A percentile compares a stretch with the other conserved stretches of the same genome.
These are phyloP conservation scores for Artibeus jamaicensis DNA, from an alignment of 2,797 vertebrate genomes.

Conservation along the genomic window DNA sequence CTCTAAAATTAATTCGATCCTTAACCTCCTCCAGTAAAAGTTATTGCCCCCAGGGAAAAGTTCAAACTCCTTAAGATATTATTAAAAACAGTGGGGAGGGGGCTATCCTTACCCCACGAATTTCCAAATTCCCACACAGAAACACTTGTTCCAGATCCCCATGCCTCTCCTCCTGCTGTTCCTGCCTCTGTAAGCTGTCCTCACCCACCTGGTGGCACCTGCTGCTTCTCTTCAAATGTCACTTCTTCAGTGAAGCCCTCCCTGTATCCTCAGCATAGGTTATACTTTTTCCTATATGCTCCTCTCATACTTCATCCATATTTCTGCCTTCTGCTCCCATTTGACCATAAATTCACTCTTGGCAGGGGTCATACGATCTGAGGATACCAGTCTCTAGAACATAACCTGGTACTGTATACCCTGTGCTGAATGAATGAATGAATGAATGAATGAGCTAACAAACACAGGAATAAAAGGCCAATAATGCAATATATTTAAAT, in stretches of 20 bases:
- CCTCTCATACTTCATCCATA: not conserved
- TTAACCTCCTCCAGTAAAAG: not conserved
- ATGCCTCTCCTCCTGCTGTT: not conserved
- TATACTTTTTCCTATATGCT: not conserved
- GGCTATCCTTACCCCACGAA: not conserved
- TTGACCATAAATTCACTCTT: not conserved
- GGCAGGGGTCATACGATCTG: not conserved
- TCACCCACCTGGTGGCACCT: not conserved
- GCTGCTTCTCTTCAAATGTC: not conserved
- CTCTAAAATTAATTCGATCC: not conserved
- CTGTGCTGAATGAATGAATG: not conserved
- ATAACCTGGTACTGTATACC: not conserved
- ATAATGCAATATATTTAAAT: not conserved
- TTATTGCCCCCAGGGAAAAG: not conserved
- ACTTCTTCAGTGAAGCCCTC: not conserved
- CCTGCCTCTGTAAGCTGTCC: not conserved
- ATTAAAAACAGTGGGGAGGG: not conserved
- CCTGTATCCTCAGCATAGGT: not conserved
- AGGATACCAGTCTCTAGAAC: not conserved
- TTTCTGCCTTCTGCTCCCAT: not conserved
- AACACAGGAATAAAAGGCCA: not conserved
- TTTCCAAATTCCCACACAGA: not conserved
- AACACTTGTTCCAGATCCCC: not conserved
- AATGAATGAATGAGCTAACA: not conserved
- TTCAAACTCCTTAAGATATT: not conserved